Evolutionary conservation across 2,888 invertebrate genomes (phyloP), one percentile per base, ranked within the genome.

Genomic region (Napeogenes sylphis): DNA sequence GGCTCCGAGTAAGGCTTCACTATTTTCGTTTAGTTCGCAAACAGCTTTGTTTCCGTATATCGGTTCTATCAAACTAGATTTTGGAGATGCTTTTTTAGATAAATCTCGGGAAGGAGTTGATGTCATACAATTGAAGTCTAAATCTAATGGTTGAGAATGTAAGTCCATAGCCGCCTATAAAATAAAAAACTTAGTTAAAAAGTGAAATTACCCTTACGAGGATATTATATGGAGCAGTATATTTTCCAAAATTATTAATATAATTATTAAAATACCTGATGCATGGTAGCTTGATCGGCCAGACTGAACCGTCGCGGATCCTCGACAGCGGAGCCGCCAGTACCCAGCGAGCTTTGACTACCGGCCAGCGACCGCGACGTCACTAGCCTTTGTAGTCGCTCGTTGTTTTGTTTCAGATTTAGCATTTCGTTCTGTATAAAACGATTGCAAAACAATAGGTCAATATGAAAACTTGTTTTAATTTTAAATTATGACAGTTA

Each of bases 341-440:
- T 85, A 14, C 92, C 92, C 32, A 93, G 76, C 2, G 93, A 93
- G 51, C 84, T 92, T 71, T 93, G 93, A 61, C 93, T 93, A 21
- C 93, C 93, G 4, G 93, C 93, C 65, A 93, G 76, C 0, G 93
- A 93, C 47, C 93, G 88, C 65, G 92, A 93, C 68, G 93, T 93
- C 61, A 98, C 97, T 81, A 98, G 90, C 75, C 97, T 93, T 79
- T 98, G 98, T 0, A 99, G 92, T 35, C 98, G 93, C 81, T 98
- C 98, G 83, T 99, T 99, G 87, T 99, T 99, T 76, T 98, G 97
- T 82, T 98, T 98, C 74, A 99, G 91, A 78, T 96, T 97, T 79
- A 97, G 92, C 98, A 99, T 99, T 90, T 99, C 99, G 83, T 94
- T 96, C 96, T 97, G 87, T 58, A 56, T 21, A 42, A 5, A 54